phyloP scores from a whole-genome alignment of 2,888 invertebrate species.

The Lepidocyrtinus sp. region DNA sequence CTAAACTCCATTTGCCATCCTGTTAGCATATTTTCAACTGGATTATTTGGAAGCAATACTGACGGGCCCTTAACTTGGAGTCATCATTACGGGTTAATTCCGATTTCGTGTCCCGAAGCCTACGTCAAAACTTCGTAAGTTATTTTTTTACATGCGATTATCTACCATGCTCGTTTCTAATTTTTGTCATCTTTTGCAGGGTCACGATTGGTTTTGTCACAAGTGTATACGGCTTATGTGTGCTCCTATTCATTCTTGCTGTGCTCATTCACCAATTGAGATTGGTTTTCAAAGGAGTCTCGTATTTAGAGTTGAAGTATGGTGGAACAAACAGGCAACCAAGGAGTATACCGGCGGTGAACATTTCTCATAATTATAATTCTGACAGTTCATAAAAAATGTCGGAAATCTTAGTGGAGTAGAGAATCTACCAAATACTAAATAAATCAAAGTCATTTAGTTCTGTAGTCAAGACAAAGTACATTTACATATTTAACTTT shows the following conservation, averaged over 20 bases:
- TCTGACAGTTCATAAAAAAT: too few species aligned
- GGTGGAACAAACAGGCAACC: constrained; percentile 1
- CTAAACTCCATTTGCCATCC: constrained; percentile 65
- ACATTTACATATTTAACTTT: too few species aligned
- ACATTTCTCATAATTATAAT: neutral
- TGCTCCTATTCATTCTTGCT: constrained; percentile 55
- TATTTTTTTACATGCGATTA: neutral
- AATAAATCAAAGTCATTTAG: too few species aligned
- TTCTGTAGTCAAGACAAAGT: too few species aligned
- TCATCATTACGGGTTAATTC: constrained; percentile 55
- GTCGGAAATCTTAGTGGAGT: too few species aligned
- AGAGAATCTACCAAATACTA: too few species aligned
- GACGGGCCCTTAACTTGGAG: constrained; percentile 37
- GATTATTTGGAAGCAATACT: constrained; percentile 42
- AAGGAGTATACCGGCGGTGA: neutral
- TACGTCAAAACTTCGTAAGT: constrained; percentile 53
- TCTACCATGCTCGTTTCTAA: too few species aligned
- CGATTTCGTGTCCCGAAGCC: constrained; percentile 58
- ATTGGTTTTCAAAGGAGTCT: constrained; percentile 63
- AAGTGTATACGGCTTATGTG: constrained; percentile 60
- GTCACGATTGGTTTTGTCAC: constrained; percentile 64
- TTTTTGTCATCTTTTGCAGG: constrained; percentile 42
- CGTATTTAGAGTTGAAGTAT: constrained; percentile 66
- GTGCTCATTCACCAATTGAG: constrained; percentile 63
- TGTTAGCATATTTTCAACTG: constrained; percentile 50